Base-by-base conservation (phyloP, 2,113 vertebrate species). In the Forbesichthys agassizii region DNA sequence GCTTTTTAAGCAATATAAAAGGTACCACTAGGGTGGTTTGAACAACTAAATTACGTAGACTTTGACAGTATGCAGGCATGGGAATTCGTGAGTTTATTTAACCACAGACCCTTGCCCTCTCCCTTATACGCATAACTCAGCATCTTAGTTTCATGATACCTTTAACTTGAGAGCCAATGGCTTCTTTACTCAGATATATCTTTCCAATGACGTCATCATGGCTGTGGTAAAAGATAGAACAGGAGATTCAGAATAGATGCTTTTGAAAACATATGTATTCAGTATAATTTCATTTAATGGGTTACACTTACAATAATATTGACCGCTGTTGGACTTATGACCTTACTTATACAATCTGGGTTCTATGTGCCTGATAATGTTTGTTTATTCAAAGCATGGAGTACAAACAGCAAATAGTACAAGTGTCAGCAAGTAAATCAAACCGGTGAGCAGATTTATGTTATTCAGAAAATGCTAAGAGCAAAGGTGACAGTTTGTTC, bases 171-270 rank as follows among this genome's bases (percentile, higher is more conserved):
- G 93, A 90, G 6, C 91, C 84, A 42, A 98, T 95, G 18, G 86
- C 84, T 16, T 95, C 95, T 88, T 82, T 94, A 80, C 84, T 95
- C 70, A 97, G 92, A 0, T 87, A 93, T 71, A 97, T 93, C 84
- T 96, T 97, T 77, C 95, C 95, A 4, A 96, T 97, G 61, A 95
- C 58, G 12, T 97, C 95, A 0, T 96, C 96, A 0, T 97, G 95
- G 72, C 96, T 97, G 87, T 3, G 42, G 36, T 64, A 61, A 67
- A 27, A 49, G 11, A 84, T n/a, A 59, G 73, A 74, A 64, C n/a
- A 1, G 3, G 58, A 61, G 46, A 53, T 71, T 27, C 42, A 10
- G 1, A 56, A 18, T 56, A 14, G 36, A 42, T 6, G 27, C 27
- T 27, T 27, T 3, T 27, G 36, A 42, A 42, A 42, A 42, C 36